These are phyloP conservation scores for Myiozetetes cayanensis DNA, from an alignment of 2,113 vertebrate genomes.

Conservation along the genomic window DNA sequence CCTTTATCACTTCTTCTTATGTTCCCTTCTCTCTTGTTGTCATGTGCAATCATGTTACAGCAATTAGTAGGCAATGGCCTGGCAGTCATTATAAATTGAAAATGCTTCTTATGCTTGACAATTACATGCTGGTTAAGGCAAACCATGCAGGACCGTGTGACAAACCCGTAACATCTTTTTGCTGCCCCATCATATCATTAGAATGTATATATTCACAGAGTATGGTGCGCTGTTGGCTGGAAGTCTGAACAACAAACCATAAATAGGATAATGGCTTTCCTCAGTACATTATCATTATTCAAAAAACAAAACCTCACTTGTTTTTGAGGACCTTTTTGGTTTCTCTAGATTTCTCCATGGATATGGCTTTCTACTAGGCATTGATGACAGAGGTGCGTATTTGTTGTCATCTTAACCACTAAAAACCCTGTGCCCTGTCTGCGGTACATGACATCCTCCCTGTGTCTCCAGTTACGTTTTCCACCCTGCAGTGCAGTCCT, in stretches of 20 bases:
- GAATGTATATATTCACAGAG: slow-evolving; percentile 44
- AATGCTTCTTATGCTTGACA: background rate
- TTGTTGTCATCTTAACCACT: slow-evolving; percentile 42
- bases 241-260: slow-evolving; percentile 53
- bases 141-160: slow-evolving; percentile 17
- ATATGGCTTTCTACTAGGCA: background rate
- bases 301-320: slow-evolving; percentile 25
- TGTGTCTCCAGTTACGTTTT: background rate
- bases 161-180: slow-evolving; percentile 43
- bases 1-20: background rate
- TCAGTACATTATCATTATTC: slow-evolving; percentile 21
- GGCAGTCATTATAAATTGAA: background rate
- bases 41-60: background rate
- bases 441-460: slow-evolving; percentile 10
- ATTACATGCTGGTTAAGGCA: slow-evolving; percentile 14
- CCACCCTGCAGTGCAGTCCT: background rate
- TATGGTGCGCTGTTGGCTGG: background rate
- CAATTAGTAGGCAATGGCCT: background rate
- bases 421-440: slow-evolving; percentile 38
- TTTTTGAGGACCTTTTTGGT: slow-evolving; percentile 26
- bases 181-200: slow-evolving; percentile 35
- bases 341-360: slow-evolving; percentile 35
- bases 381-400: slow-evolving; percentile 48
- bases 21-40: background rate
- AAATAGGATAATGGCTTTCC: slow-evolving; percentile 46